Conservation (phyloP, 2,888 invertebrate species). For the Adelognathus sp. region DNA sequence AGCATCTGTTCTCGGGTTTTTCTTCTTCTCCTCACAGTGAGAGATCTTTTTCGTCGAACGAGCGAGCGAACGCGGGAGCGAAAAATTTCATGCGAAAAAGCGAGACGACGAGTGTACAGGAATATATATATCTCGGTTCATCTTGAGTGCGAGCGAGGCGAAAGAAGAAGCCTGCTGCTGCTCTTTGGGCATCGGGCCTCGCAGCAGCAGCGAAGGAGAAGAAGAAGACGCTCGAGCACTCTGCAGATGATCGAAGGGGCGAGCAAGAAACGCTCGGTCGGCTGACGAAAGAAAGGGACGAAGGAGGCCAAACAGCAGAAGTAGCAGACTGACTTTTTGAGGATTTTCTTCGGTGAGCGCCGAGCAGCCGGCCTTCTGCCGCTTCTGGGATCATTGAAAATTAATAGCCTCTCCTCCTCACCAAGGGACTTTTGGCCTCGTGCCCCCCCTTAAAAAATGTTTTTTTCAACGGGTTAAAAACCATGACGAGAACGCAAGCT, state of each 20-base stretch:
- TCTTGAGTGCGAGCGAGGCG: conserved; percentile 46
- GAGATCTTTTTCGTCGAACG: conserved; percentile 17
- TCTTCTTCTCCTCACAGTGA: conserved; percentile 58
- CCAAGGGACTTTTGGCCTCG: background rate
- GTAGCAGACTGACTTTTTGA: conserved; percentile 72
- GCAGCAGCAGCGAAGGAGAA: conserved; percentile 40
- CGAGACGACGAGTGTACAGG: conserved; percentile 13
- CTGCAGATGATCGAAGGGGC: conserved; percentile 47
- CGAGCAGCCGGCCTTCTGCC: conserved; percentile 73
- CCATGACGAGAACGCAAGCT: background rate
- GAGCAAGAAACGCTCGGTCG: conserved; percentile 31
- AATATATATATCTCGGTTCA: conserved; percentile 28
- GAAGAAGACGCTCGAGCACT: conserved; percentile 47
- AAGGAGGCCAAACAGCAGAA: conserved; percentile 54
- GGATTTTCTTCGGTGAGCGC: conserved; percentile 67
- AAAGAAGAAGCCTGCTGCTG: conserved; percentile 63
- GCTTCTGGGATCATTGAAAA: conserved; percentile 72
- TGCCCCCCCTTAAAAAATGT: background rate
- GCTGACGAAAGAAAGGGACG: conserved; percentile 44
- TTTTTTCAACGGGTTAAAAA: conserved; percentile 39
- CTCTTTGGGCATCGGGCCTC: conserved; percentile 35
- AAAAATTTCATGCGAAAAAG: conserved; percentile 2
- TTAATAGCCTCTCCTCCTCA: conserved; percentile 68
- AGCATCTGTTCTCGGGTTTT: conserved; percentile 71
- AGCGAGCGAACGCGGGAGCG: background rate